Conservation (phyloP, 2,888 invertebrate genomes). For the Steinernema hermaphroditum region DNA sequence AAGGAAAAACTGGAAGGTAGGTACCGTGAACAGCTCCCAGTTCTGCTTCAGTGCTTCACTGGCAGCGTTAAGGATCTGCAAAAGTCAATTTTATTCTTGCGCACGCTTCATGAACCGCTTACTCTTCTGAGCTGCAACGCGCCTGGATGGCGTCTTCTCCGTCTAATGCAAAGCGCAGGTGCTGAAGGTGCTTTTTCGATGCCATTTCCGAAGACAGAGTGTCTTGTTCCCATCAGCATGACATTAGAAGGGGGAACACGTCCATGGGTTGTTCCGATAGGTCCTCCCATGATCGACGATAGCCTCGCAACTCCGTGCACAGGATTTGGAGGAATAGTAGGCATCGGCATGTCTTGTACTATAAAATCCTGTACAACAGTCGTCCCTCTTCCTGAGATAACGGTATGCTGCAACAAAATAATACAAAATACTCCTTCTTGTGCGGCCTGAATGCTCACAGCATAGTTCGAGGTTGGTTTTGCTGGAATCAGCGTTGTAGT, state of each 20-base stretch:
- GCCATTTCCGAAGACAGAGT: constrained; percentile 13
- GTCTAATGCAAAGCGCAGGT: constrained; percentile 38
- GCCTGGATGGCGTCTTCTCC: constrained; percentile 1
- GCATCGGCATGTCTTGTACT: background rate
- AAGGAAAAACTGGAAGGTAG: constrained; percentile 34
- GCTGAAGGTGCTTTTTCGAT: constrained; percentile 47
- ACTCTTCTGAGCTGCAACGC: constrained; percentile 34
- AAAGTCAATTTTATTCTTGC: background rate
- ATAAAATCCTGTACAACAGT: background rate
- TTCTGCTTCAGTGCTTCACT: constrained; percentile 28
- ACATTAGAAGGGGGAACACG: constrained; percentile 23
- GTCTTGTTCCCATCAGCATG: background rate
- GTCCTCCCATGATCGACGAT: constrained; percentile 16
- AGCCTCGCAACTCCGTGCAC: background rate
- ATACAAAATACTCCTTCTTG: background rate
- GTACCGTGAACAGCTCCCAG: constrained; percentile 9
- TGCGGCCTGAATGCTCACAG: background rate
- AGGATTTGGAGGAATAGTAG: background rate
- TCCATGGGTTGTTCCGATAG: constrained; percentile 23
- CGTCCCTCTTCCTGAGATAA: too few relatives aligned
- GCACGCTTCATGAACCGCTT: constrained; percentile 1
- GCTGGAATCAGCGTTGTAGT: background rate
- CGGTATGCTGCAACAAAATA: background rate
- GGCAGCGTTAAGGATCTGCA: constrained; percentile 1
- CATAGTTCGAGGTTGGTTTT: background rate